Base-by-base conservation (phyloP, 2,888 invertebrate genomes). In the Chloroclysta siterata region DNA sequence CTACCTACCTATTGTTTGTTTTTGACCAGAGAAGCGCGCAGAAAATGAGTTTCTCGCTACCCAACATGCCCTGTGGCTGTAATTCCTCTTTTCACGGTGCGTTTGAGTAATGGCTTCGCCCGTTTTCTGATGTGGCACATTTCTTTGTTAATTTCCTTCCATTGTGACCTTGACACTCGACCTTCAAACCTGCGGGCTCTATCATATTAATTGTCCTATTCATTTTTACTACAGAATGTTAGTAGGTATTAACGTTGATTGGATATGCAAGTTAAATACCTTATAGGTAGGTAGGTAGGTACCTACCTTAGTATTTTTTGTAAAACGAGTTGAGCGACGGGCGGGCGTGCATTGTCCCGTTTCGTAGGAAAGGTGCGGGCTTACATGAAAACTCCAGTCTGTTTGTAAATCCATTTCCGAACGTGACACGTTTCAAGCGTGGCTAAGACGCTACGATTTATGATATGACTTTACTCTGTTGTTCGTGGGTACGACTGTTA, bases 1-100 rank as follows among this genome's bases (percentile, higher is more conserved):
- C 6, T 33, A 33, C 7, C 8, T 17, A 17, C 11, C 17, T 17
- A 70, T 74, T 79, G 75, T 78, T 80, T 77, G 69, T 76, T 73
- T 70, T 55, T 55, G 53, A 63, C 63, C 63, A 64, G 55, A 74
- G 71, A 76, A 74, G 65, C 65, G 68, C 60, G 65, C 66, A 62
- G 59, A 58, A 59, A 53, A 15, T 46, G 48, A 50, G 51, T 51
- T 48, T 60, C 59, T 57, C 51, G 28, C 51, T 10, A n/a, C 41
- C 53, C 47, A 8, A 13, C 14, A 14, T 13, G 36, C 8, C 50
- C 53, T 57, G 42, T 28, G 33, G 39, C 10, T 33, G 22, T 17
- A 29, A 52, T 47, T 46, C 54, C 56, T 41, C 36, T 53, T 53
- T 51, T 41, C 47, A 57, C 51, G 58, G 41, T 17, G 53, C 60